A percentile compares a stretch with the other conserved stretches of the same genome.
Evolutionary conservation across 2,797 vertebrate genomes (phyloP).

Genomic region (Otolemur crassicaudatus): DNA sequence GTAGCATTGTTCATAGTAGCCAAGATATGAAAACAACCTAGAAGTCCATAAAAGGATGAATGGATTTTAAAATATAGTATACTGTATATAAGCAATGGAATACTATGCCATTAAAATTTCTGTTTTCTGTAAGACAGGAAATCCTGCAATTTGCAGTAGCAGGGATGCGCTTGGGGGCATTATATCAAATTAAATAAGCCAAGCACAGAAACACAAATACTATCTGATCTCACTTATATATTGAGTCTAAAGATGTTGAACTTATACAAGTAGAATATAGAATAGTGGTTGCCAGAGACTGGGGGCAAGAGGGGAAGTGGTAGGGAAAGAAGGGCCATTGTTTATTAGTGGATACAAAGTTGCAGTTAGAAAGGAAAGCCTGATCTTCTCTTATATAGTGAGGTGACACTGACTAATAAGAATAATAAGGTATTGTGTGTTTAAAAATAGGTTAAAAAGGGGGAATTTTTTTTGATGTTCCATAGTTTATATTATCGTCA

Average conservation of each 20-base stretch:
- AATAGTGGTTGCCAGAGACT: background rate
- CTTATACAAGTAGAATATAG: background rate
- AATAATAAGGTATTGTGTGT: background rate
- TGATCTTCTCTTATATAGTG: background rate
- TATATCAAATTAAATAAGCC: background rate
- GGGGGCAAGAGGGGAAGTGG: background rate
- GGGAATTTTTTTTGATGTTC: background rate
- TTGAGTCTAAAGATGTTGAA: background rate
- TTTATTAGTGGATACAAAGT: background rate
- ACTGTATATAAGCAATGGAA: background rate
- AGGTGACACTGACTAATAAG: background rate
- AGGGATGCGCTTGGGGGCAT: background rate
- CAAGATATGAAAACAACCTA: background rate
- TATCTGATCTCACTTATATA: background rate
- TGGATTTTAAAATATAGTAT: background rate
- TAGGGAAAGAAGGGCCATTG: background rate
- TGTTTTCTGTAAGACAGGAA: background rate
- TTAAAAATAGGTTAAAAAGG: background rate
- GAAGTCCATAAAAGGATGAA: background rate
- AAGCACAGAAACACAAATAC: background rate
- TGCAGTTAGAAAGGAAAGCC: background rate
- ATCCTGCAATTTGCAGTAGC: background rate
- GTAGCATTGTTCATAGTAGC: background rate
- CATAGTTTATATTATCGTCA: constrained; percentile 16
- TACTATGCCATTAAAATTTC: background rate